A percentile compares a stretch with the other conserved stretches of the same genome.
phyloP scores from a whole-genome alignment of 2,797 vertebrate species.

The Acipenser oxyrinchus region DNA sequence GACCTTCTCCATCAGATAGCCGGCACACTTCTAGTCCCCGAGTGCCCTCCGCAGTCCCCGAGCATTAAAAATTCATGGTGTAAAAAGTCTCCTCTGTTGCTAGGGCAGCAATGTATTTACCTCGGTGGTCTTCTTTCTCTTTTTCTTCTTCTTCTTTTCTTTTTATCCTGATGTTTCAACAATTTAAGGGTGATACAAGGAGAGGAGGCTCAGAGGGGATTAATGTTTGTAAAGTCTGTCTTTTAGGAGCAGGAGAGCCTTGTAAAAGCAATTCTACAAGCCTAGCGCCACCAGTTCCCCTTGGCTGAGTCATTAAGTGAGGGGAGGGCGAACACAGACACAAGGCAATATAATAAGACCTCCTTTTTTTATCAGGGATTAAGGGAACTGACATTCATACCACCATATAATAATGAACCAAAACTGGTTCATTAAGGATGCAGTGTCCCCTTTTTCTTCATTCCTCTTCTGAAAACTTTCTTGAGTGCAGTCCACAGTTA shows the following conservation, averaged over 20 bases:
- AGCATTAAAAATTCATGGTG: constrained; percentile 72
- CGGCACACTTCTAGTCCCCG: constrained; percentile 44
- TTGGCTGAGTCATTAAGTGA: constrained; percentile 47
- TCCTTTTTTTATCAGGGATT: constrained; percentile 43
- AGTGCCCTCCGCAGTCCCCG: constrained; percentile 41
- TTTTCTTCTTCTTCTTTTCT: constrained; percentile 18
- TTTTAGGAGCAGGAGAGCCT: constrained; percentile 38
- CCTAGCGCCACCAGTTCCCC: constrained; percentile 37
- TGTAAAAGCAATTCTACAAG: constrained; percentile 45
- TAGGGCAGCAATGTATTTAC: constrained; percentile 37
- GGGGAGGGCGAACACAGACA: constrained; percentile 35
- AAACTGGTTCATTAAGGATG: constrained; percentile 22
- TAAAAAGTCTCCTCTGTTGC: constrained; percentile 56
- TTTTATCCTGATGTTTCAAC: constrained; percentile 35
- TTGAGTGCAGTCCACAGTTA: background rate
- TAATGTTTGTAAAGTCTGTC: constrained; percentile 37
- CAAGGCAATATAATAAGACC: constrained; percentile 47
- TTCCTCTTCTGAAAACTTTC: background rate
- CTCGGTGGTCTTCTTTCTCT: constrained; percentile 28
- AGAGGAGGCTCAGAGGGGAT: constrained; percentile 37
- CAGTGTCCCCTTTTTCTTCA: background rate
- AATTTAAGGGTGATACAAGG: constrained; percentile 37
- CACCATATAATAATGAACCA: constrained; percentile 17
- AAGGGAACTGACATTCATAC: constrained; percentile 30
- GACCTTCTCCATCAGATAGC: constrained; percentile 53